Evolutionary conservation across 2,113 vertebrate species (phyloP), one percentile per base, ranked within the genome.

Genomic region (Craseonycteris thonglongyai): DNA sequence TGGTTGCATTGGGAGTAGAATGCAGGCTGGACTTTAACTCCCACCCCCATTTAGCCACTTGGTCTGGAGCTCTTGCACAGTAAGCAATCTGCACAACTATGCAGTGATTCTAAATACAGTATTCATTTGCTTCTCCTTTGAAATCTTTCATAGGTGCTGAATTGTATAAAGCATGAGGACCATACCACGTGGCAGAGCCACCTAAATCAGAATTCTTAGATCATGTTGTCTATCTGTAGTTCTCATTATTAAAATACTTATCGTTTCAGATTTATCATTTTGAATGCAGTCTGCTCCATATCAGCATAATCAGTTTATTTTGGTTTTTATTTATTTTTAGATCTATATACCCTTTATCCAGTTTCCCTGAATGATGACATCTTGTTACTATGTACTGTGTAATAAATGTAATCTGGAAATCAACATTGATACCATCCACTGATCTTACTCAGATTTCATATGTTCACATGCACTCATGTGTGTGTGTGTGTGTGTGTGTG

Each of bases 171-270:
- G 61, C 13, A 75, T 8, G 81, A 92, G 24, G 69, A 84, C 38
- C 11, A 42, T 86, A 80, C 42, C 19, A 26, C 9, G 15, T 76
- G 65, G 65, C 19, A 54, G 80, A 91, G 33, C 58, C 56, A 56
- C 47, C 49, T 87, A 75, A 94, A 49, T 82, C 63, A 88, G 63
- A 94, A 94, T 88, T 84, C 42, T 68, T 94, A 80, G 58, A 24
- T 94, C 3, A 2, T 61, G 51, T 94, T 95, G 15, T 74, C 47
- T 47, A 40, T 74, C 35, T 47, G 2, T 86, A 61, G 38, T 91
- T 83, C 22, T 54, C 59, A 82, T 91, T 91, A 45, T 81, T 54
- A 86, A 63, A 95, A 75, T 82, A 71, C 90, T 78, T 28, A 14
- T 45, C 59, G 18, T 94, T 94, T 89, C 61, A 68, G 47, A 61